phyloP scores from a whole-genome alignment of 2,797 vertebrate species.

The Merluccius polli region DNA sequence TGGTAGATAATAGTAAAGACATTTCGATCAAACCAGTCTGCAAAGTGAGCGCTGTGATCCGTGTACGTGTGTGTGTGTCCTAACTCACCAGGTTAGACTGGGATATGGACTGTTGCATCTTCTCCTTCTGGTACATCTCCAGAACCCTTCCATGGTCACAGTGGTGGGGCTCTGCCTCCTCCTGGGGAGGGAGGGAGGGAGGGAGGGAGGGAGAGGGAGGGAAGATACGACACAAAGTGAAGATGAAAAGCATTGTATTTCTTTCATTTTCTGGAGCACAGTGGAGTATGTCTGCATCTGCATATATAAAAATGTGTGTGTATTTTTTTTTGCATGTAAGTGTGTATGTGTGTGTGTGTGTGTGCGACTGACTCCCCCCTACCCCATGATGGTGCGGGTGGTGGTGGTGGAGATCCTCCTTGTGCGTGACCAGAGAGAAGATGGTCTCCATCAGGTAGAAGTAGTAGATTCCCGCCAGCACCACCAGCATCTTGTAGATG shows the following conservation, averaged over 20 bases:
- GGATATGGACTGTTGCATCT: conserved; percentile 59
- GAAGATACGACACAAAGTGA: not conserved
- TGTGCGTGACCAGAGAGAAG: conserved; percentile 71
- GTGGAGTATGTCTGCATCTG: too few relatives aligned
- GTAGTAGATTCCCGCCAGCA: conserved; percentile 76
- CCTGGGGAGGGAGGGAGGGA: conserved; percentile 37
- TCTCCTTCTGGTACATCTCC: conserved; percentile 75
- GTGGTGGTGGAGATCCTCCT: conserved; percentile 45
- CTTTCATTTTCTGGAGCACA: too few relatives aligned
- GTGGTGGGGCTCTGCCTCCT: conserved; percentile 65
- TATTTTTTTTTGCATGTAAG: too few relatives aligned
- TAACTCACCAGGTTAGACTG: conserved; percentile 73
- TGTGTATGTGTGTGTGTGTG: conserved; percentile 8
- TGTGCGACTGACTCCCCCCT: conserved; percentile 15
- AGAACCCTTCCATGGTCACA: conserved; percentile 77
- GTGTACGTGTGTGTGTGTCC: not conserved
- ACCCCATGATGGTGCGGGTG: conserved; percentile 55
- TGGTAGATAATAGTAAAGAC: too few relatives aligned
- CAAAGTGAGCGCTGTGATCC: too few relatives aligned
- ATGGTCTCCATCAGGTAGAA: conserved; percentile 83
- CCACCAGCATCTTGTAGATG: conserved; percentile 75
- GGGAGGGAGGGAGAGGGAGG: not conserved
- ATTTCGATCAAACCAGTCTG: too few relatives aligned
- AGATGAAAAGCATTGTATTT: not conserved
- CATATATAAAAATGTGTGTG: not conserved